A percentile compares a stretch with the other conserved stretches of the same genome.
Conservation (phyloP, 1,140 invertebrate genomes). For the Drosophila paulistorum region DNA sequence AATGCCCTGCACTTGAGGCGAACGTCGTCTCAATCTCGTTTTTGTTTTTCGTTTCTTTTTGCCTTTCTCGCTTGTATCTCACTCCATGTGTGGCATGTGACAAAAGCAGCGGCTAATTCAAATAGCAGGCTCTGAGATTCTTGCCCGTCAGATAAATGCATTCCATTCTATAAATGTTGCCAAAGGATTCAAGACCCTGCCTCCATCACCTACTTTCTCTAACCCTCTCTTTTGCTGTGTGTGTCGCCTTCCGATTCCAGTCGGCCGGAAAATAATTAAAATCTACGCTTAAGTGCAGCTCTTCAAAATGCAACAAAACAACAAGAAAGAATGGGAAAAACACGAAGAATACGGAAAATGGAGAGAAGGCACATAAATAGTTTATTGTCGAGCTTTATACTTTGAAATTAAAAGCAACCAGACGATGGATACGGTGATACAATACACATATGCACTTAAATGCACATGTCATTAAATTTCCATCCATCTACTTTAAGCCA, state of each 20-base stretch:
- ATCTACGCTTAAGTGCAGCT: slow-evolving; percentile 78
- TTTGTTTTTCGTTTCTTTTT: slow-evolving; percentile 2
- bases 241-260: slow-evolving; percentile 64
- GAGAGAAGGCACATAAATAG: slow-evolving; percentile 1
- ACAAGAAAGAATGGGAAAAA: slow-evolving; percentile 22
- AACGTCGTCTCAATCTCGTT: slow-evolving; percentile 27
- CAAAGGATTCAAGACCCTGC: slow-evolving; percentile 45
- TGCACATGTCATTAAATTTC: not conserved
- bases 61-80: not conserved
- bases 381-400: slow-evolving; percentile 6
- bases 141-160: slow-evolving; percentile 69
- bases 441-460: not conserved
- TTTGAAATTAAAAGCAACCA: slow-evolving; percentile 16
- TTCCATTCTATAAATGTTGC: slow-evolving; percentile 75
- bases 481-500: too few species aligned
- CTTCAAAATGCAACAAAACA: slow-evolving; percentile 51
- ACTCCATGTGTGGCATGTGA: slow-evolving; percentile 27
- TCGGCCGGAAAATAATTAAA: slow-evolving; percentile 81
- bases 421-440: not conserved
- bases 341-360: not conserved
- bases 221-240: slow-evolving; percentile 5
- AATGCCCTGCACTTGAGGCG: slow-evolving; percentile 78
- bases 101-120: slow-evolving; percentile 74
- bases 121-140: slow-evolving; percentile 49
- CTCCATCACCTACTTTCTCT: too few species aligned